phyloP scores from a whole-genome alignment of 2,797 vertebrate genomes.

The Acestrorhynchus altus region DNA sequence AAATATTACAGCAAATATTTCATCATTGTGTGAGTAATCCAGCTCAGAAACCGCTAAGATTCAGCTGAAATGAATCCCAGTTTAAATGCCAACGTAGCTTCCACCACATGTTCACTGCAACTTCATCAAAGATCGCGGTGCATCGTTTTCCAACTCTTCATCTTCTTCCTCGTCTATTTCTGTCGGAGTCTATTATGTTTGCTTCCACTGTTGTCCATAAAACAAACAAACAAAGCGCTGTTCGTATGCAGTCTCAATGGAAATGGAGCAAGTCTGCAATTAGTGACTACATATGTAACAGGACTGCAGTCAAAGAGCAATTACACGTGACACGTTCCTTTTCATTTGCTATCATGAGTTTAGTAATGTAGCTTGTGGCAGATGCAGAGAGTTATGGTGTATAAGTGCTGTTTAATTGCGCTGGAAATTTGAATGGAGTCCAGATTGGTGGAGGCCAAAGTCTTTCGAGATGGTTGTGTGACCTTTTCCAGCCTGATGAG shows the following conservation, averaged over 20 bases:
- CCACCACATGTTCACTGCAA: too few relatives aligned
- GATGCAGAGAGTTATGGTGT: background rate
- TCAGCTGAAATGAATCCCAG: too few relatives aligned
- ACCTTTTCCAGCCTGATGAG: too few relatives aligned
- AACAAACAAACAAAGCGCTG: background rate
- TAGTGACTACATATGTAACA: constrained; percentile 11
- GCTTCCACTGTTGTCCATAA: background rate
- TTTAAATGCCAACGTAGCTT: too few relatives aligned
- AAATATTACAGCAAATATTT: too few relatives aligned
- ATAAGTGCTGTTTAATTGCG: background rate
- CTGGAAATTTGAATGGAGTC: background rate
- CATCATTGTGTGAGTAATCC: too few relatives aligned
- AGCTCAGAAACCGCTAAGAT: too few relatives aligned
- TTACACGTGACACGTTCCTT: background rate
- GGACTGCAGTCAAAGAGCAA: constrained; percentile 13
- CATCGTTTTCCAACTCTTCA: background rate
- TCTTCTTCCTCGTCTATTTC: background rate
- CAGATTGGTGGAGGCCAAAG: too few relatives aligned
- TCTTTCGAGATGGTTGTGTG: too few relatives aligned
- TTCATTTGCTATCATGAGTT: background rate
- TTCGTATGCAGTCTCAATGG: background rate
- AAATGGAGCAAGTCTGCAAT: background rate
- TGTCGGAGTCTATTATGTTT: background rate
- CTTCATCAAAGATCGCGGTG: background rate
- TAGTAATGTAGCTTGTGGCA: constrained; percentile 6